Evolutionary conservation across 2,888 invertebrate genomes (phyloP).

Genomic region (Agapostemon virescens): DNA sequence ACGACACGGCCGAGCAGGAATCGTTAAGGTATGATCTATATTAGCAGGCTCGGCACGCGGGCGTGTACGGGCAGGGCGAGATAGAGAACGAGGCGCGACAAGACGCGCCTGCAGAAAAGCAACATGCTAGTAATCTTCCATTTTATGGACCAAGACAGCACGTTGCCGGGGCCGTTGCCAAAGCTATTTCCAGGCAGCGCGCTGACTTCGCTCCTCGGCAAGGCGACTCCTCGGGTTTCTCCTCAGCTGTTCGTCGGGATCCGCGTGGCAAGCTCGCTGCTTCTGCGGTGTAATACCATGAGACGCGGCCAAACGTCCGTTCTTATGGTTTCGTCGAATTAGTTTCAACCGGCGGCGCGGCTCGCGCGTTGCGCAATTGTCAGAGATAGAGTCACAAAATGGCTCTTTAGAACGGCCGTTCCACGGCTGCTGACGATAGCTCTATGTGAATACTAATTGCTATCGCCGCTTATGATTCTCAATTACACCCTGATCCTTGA

Average conservation of each 20-base stretch:
- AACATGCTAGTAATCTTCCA: conserved; percentile 62
- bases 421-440: conserved; percentile 43
- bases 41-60: conserved; percentile 11
- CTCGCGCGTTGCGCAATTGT: conserved; percentile 38
- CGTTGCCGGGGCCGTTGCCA: conserved; percentile 55
- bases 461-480: conserved; percentile 39
- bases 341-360: conserved; percentile 33
- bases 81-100: conserved; percentile 36
- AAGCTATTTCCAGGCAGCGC: conserved; percentile 62
- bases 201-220: conserved; percentile 37
- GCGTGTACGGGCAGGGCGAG: neutral
- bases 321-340: conserved; percentile 59
- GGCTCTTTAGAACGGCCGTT: conserved; percentile 42
- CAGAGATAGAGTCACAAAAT: conserved; percentile 49
- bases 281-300: conserved; percentile 38
- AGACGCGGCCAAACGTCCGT: conserved; percentile 56
- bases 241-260: conserved; percentile 53
- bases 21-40: conserved; percentile 57
- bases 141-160: conserved; percentile 62
- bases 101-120: conserved; percentile 56
- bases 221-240: conserved; percentile 54
- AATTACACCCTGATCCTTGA: conserved; percentile 46
- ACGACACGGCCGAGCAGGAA: conserved; percentile 30
- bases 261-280: conserved; percentile 31
- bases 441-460: conserved; percentile 52